Evolutionary conservation across 2,888 invertebrate species (phyloP).

Genomic region (Calliphora vomitoria): DNA sequence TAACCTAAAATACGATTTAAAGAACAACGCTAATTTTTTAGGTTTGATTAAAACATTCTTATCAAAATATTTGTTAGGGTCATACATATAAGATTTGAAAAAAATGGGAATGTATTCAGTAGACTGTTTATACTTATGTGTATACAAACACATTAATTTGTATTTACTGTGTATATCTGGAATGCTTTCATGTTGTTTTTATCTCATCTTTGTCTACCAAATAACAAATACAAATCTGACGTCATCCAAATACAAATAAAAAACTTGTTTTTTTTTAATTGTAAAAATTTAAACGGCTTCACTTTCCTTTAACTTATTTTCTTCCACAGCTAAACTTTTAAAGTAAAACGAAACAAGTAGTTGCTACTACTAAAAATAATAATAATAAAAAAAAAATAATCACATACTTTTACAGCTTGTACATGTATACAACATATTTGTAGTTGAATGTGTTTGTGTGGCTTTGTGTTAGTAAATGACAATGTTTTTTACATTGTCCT

Average conservation of each 20-base stretch:
- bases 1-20: too few species aligned
- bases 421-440: background rate
- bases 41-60: too few species aligned
- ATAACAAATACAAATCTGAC: constrained; percentile 18
- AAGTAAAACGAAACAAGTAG: background rate
- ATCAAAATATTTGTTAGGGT: too few species aligned
- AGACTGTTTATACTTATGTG: too few species aligned
- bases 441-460: background rate
- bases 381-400: too few species aligned
- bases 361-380: background rate
- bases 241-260: constrained; percentile 10
- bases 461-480: background rate
- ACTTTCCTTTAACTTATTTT: constrained; percentile 3
- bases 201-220: constrained; percentile 3
- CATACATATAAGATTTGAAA: too few species aligned
- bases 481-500: constrained; percentile 52
- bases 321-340: background rate
- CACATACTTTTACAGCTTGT: background rate
- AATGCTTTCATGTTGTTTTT: background rate
- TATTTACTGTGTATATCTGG: too few species aligned
- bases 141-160: too few species aligned
- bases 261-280: constrained; percentile 6
- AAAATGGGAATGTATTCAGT: too few species aligned
- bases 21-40: too few species aligned
- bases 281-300: constrained; percentile 7